Conservation (phyloP, 2,113 vertebrate genomes). For the Mobula hypostoma region DNA sequence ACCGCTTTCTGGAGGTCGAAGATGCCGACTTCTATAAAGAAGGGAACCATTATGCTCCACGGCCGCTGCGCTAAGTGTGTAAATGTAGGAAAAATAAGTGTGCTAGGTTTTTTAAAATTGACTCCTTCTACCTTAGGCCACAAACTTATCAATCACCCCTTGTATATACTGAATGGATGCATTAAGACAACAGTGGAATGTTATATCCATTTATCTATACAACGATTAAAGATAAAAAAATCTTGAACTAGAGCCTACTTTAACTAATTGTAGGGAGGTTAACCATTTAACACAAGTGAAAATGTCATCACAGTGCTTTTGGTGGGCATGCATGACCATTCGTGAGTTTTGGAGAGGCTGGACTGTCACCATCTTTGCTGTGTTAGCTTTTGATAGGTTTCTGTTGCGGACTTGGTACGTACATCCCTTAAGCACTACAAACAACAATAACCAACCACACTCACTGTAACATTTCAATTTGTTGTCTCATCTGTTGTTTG, state of each 20-base stretch:
- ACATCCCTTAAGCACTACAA: not conserved
- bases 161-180: not conserved
- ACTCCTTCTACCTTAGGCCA: too few relatives aligned
- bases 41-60: too few relatives aligned
- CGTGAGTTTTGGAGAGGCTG: not conserved
- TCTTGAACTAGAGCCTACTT: not conserved
- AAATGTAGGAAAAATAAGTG: too few relatives aligned
- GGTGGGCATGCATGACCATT: not conserved
- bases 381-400: not conserved
- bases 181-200: not conserved
- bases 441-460: not conserved
- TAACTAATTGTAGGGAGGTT: not conserved
- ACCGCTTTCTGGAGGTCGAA: too few relatives aligned
- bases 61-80: too few relatives aligned
- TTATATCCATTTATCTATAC: too few relatives aligned
- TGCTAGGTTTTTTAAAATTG: too few relatives aligned
- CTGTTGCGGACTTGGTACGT: not conserved
- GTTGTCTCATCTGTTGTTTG: not conserved
- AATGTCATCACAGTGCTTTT: not conserved
- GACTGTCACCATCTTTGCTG: not conserved
- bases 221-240: not conserved
- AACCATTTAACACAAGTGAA: not conserved
- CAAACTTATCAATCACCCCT: too few relatives aligned
- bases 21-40: too few relatives aligned
- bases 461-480: not conserved